Base-by-base conservation (phyloP, 2,797 vertebrate genomes). In the Onychomys torridus region DNA sequence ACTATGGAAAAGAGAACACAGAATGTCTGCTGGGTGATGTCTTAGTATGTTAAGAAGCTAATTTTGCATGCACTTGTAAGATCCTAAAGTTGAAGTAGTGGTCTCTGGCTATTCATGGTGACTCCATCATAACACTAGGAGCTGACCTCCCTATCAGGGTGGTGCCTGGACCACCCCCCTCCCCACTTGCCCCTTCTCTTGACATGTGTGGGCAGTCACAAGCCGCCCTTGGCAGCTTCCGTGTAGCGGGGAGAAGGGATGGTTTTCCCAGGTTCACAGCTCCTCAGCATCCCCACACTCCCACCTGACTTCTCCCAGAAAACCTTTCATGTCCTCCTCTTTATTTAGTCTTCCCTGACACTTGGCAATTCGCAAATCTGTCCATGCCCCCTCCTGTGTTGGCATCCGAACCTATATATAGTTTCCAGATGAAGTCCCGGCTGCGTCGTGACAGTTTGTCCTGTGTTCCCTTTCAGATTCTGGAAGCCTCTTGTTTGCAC, bases 321-420 rank as follows among this genome's bases (percentile, higher is more conserved):
- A 57, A 5, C 37, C n/a, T 67, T 23, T 71, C 1, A 9, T 21
- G 63, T 77, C 83, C 79, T 34, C 5, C 11, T 43, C 71, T 90
- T 55, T 29, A 67, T 95, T 61, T 59, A 67, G 71, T 83, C 90
- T 96, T 82, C 21, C 46, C 84, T 76, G 65, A 57, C 87, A 37
- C 59, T 87, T 73, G 76, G 61, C 91, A 90, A 23, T 78, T 91
- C 1, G 0, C 91, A 76, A 76, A 55, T 94, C 95, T 95, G 88
- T 85, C 89, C 69, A 79, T 7, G 17, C 69, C 84, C 81, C 49
- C 89, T 94, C 94, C 76, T 90, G 52, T 96, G 93, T 93, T 79
- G 83, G 85, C 87, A 61, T 93, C 89, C 59, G 87, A 94, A 59
- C 79, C 84, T 95, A 52, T 83, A 91, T 95, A 77, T 93, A 95